phyloP scores from a whole-genome alignment of 2,888 invertebrate genomes.

The Drosophila formosana region DNA sequence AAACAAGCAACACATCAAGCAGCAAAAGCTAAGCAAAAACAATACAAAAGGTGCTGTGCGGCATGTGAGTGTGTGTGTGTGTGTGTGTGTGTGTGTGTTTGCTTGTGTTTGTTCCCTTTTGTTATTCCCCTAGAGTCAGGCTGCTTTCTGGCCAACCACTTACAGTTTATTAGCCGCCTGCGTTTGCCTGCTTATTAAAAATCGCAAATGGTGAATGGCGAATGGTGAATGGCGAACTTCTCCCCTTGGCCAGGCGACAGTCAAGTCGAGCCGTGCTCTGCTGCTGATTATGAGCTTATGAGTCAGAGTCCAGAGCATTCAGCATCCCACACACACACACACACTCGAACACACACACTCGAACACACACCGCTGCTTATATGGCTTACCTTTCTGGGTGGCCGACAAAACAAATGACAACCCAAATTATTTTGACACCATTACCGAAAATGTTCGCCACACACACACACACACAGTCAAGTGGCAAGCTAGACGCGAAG shows the following conservation, averaged over 20 bases:
- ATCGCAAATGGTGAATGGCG: slow-evolving; percentile 53
- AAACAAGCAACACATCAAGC: slow-evolving; percentile 33
- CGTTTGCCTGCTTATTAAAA: slow-evolving; percentile 60
- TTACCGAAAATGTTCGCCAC: slow-evolving; percentile 64
- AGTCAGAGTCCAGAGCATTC: slow-evolving; percentile 7
- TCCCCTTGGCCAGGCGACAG: slow-evolving; percentile 22
- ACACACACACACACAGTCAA: slow-evolving; percentile 43
- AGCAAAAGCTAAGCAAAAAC: slow-evolving; percentile 46
- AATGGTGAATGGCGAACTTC: slow-evolving; percentile 16
- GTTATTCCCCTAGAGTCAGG: neutral
- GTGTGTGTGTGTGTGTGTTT: neutral
- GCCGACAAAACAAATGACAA: slow-evolving; percentile 70
- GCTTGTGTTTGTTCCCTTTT: slow-evolving; percentile 13
- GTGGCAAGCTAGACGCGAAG: slow-evolving; percentile 54
- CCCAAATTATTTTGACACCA: slow-evolving; percentile 79
- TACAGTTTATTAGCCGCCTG: slow-evolving; percentile 53
- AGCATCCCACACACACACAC: slow-evolving; percentile 2
- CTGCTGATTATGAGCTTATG: slow-evolving; percentile 59
- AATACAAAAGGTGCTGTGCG: slow-evolving; percentile 31
- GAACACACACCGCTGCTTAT: slow-evolving; percentile 12
- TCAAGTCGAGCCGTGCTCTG: slow-evolving; percentile 2
- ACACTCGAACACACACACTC: neutral
- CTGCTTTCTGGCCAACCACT: slow-evolving; percentile 20
- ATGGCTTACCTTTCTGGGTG: slow-evolving; percentile 59
- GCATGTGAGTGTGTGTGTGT: slow-evolving; percentile 7